A percentile compares a stretch with the other conserved stretches of the same genome.
Evolutionary conservation across 2,113 vertebrate genomes (phyloP).

Genomic region (Saguinus imperator): DNA sequence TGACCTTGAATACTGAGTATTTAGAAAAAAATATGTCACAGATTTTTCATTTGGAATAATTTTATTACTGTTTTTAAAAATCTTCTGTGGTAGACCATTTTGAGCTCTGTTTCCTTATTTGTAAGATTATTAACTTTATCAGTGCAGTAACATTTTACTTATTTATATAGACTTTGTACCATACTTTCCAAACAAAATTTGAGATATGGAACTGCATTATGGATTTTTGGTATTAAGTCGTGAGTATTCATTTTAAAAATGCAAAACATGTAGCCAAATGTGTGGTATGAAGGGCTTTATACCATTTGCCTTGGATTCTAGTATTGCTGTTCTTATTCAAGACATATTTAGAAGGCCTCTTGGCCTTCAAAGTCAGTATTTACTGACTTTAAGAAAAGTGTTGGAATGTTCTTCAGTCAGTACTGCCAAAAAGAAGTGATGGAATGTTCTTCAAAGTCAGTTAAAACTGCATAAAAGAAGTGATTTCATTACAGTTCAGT

Average conservation of each 20-base stretch:
- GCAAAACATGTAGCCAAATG: not conserved
- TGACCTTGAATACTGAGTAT: not conserved
- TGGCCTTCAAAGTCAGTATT: not conserved
- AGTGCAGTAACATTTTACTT: not conserved
- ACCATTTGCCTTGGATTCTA: not conserved
- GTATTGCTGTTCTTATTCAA: not conserved
- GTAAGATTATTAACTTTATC: not conserved
- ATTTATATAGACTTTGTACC: not conserved
- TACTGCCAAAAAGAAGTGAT: not conserved
- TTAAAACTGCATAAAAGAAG: not conserved
- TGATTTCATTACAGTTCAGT: not conserved
- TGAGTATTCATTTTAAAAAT: not conserved
- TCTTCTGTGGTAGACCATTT: not conserved
- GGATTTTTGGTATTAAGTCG: not conserved
- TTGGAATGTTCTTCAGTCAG: conserved; percentile 22
- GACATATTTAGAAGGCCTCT: not conserved
- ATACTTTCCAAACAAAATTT: not conserved
- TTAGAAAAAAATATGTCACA: not conserved
- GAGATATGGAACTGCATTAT: not conserved
- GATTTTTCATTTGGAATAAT: conserved; percentile 32
- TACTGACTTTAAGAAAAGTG: not conserved
- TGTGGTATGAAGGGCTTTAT: not conserved
- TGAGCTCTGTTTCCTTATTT: not conserved
- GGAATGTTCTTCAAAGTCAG: conserved; percentile 8
- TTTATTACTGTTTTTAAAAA: not conserved